Evolutionary conservation across 2,797 vertebrate species (phyloP).

Genomic region (Pseudocheirus occidentalis): DNA sequence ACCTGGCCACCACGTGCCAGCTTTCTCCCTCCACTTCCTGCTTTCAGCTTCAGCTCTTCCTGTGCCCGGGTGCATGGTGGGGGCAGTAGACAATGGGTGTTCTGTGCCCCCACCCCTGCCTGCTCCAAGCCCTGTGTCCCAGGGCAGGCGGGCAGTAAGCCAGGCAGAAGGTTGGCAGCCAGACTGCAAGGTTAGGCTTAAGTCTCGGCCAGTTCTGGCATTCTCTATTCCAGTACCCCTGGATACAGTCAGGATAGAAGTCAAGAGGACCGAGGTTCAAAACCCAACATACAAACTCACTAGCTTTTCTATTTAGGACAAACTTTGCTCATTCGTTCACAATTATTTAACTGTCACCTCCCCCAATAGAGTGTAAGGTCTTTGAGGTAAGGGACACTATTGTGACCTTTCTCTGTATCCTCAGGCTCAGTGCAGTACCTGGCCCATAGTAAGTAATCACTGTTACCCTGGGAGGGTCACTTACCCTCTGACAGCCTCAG

Average conservation of each 20-base stretch:
- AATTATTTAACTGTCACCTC: background rate
- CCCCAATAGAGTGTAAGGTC: background rate
- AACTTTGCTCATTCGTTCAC: background rate
- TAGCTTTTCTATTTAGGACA: background rate
- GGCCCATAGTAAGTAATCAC: background rate
- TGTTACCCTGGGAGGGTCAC: background rate
- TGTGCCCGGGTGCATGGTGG: conserved; percentile 55
- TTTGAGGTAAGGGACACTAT: background rate
- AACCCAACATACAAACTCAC: background rate
- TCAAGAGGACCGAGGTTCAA: background rate
- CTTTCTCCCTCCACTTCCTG: conserved; percentile 58
- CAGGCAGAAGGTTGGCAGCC: background rate
- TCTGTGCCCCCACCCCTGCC: conserved; percentile 65
- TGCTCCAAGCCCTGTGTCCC: conserved; percentile 51
- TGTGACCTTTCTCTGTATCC: background rate
- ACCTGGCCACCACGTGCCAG: conserved; percentile 59
- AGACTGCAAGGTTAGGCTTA: conserved; percentile 1
- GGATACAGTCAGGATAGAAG: too few relatives aligned
- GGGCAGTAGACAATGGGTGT: conserved; percentile 66
- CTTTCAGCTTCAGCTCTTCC: conserved; percentile 55
- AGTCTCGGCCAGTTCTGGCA: conserved; percentile 32
- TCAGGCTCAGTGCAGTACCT: background rate
- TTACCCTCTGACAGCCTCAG: background rate
- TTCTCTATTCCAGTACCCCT: background rate
- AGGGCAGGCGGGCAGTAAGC: conserved; percentile 9